phyloP scores from a whole-genome alignment of 2,888 invertebrate genomes.

The Xanthorhoe spadicearia region DNA sequence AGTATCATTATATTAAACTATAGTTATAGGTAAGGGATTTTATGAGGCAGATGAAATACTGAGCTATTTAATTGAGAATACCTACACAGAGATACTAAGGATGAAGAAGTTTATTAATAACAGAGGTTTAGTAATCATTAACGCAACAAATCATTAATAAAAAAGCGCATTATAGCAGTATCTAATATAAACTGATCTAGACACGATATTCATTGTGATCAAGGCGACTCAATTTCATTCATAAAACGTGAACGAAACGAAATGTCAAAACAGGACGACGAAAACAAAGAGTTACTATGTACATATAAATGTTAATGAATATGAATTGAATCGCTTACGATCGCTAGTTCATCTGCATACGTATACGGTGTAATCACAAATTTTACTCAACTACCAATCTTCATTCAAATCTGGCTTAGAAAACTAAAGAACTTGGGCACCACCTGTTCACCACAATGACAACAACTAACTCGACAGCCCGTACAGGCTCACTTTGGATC shows the following conservation, averaged over 20 bases:
- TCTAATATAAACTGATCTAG: constrained; percentile 71
- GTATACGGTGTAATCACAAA: constrained; percentile 37
- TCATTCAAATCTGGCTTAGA: constrained; percentile 61
- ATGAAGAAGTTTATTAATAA: too few relatives aligned
- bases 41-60: too few relatives aligned
- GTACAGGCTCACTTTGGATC: not conserved
- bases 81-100: too few relatives aligned
- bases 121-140: too few relatives aligned
- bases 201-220: constrained; percentile 75
- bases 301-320: constrained; percentile 27
- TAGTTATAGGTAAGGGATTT: too few relatives aligned
- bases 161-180: constrained; percentile 37
- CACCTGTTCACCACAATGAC: constrained; percentile 81
- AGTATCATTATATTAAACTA: too few relatives aligned
- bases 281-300: constrained; percentile 69
- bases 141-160: not conserved
- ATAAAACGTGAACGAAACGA: constrained; percentile 70
- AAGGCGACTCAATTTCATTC: constrained; percentile 78
- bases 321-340: constrained; percentile 42
- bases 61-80: too few relatives aligned
- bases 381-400: constrained; percentile 51
- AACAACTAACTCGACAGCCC: constrained; percentile 60
- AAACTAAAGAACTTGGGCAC: constrained; percentile 63
- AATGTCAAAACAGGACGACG: constrained; percentile 75
- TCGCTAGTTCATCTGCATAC: constrained; percentile 42